Evolutionary conservation across 2,113 vertebrate species (phyloP).

Genomic region (Zosterops japonicus): DNA sequence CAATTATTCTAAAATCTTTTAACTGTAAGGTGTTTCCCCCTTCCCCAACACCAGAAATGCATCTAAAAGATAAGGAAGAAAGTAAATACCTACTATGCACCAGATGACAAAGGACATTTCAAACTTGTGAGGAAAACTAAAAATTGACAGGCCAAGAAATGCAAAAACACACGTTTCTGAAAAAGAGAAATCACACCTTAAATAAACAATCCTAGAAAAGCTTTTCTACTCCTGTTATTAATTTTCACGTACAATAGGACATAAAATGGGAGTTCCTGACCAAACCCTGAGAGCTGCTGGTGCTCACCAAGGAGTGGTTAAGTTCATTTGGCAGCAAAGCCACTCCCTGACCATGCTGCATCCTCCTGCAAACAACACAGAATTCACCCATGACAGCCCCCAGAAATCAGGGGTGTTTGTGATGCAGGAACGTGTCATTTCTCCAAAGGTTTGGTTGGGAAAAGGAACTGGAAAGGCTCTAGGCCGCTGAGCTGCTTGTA

Average conservation of each 20-base stretch:
- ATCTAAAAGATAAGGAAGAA: not conserved
- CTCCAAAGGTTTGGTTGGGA: not conserved
- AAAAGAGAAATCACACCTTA: constrained; percentile 61
- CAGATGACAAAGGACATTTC: constrained; percentile 98
- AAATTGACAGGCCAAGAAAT: constrained; percentile 97
- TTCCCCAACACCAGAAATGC: not conserved
- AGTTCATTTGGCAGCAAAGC: not conserved
- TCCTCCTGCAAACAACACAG: not conserved
- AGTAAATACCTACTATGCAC: constrained; percentile 94
- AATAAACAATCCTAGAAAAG: not conserved
- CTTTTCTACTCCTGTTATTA: not conserved
- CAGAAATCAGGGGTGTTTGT: not conserved
- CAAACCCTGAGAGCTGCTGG: not conserved
- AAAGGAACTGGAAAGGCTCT: not conserved
- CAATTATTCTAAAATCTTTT: not conserved
- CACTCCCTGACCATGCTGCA: not conserved
- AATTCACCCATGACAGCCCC: not conserved
- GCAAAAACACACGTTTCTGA: constrained; percentile 98
- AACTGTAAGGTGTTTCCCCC: not conserved
- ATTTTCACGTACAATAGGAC: not conserved
- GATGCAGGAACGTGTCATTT: not conserved
- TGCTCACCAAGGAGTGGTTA: not conserved
- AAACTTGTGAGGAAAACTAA: constrained; percentile 99
- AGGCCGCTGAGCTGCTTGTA: not conserved
- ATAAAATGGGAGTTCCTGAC: not conserved